Percentiles rank a stretch among this genome's conserved stretches.
phyloP scores from a whole-genome alignment of 2,797 vertebrate genomes.

The Danio jaintianensis region DNA sequence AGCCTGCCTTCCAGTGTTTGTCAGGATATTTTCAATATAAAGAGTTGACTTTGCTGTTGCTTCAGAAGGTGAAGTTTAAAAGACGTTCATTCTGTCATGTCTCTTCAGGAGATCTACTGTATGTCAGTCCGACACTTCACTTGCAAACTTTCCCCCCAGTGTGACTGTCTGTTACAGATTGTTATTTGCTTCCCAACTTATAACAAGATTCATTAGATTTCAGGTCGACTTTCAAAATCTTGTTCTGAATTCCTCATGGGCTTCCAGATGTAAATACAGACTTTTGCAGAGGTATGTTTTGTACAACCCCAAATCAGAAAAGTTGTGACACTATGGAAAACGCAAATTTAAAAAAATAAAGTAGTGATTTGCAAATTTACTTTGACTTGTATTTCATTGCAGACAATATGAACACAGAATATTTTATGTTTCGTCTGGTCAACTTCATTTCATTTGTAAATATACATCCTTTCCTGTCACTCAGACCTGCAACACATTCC shows the following conservation, averaged over 20 bases:
- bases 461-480: no score
- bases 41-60: conserved; percentile 25
- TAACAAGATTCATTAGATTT: conserved; percentile 36
- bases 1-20: neutral
- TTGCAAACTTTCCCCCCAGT: conserved; percentile 13
- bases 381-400: no score
- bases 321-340: no score
- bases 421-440: no score
- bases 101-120: conserved; percentile 20
- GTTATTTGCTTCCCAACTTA: conserved; percentile 13
- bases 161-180: conserved; percentile 12
- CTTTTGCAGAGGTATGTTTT: neutral
- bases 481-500: no score
- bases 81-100: neutral
- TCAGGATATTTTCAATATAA: conserved; percentile 17
- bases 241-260: neutral
- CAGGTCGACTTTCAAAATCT: neutral
- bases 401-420: no score
- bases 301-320: no score
- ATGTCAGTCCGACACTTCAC: conserved; percentile 13
- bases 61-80: conserved; percentile 34
- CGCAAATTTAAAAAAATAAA: no score
- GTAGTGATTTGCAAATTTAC: no score
- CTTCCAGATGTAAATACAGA: neutral
- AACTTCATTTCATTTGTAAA: no score